phyloP scores from a whole-genome alignment of 2,113 vertebrate genomes.

The Thunnus maccoyii region DNA sequence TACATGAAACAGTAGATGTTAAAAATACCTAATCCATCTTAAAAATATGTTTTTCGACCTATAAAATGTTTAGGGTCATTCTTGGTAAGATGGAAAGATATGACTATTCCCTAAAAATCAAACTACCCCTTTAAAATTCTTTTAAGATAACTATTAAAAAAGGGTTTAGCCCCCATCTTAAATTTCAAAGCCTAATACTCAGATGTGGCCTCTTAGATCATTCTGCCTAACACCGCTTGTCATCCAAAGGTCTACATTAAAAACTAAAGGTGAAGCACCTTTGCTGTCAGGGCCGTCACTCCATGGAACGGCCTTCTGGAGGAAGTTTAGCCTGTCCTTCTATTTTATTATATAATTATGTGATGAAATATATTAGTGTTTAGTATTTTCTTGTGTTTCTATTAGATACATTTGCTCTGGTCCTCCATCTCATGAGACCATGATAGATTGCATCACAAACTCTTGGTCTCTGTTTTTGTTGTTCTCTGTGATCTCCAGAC shows the following conservation, averaged over 20 bases:
- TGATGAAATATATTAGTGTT: neutral
- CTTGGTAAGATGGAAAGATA: too few species aligned
- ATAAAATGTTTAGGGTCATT: too few species aligned
- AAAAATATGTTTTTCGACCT: too few species aligned
- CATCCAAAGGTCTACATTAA: constrained; percentile 1
- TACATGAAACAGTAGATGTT: too few species aligned
- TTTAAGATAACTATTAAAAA: neutral
- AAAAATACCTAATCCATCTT: too few species aligned
- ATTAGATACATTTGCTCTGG: neutral
- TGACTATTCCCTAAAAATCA: too few species aligned
- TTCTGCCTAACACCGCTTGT: neutral
- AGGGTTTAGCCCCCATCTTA: neutral
- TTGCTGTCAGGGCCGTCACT: neutral
- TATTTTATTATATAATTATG: neutral
- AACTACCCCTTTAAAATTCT: neutral
- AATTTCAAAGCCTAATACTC: neutral
- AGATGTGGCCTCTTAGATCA: neutral
- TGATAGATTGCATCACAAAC: neutral
- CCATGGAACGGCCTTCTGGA: neutral
- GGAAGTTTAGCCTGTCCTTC: neutral
- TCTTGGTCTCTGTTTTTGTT: too few species aligned
- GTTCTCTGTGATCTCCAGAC: too few species aligned
- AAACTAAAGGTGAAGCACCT: neutral
- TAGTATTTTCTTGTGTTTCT: neutral
- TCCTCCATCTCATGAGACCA: neutral